Conservation (phyloP, 1,140 invertebrate genomes). For the Pseudobourletiella spinata region DNA sequence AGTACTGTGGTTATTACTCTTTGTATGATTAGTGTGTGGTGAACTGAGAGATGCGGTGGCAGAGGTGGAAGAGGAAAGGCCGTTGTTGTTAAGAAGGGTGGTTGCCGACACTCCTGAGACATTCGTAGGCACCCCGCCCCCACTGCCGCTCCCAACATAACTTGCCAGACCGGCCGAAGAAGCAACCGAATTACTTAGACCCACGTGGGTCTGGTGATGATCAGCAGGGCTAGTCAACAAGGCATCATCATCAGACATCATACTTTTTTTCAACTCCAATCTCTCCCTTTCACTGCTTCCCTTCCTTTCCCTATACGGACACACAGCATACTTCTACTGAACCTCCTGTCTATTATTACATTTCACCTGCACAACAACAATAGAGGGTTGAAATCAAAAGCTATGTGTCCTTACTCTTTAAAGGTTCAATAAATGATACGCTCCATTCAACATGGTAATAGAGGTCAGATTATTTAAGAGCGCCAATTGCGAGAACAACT, state of each 20-base stretch:
- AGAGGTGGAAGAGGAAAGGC: slow-evolving; percentile 19
- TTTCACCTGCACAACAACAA: too few species aligned
- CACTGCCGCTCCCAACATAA: slow-evolving; percentile 8
- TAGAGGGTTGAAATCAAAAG: too few species aligned
- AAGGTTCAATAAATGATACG: too few species aligned
- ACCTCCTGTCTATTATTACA: too few species aligned
- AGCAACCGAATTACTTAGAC: slow-evolving; percentile 16
- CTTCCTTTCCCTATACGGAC: not conserved
- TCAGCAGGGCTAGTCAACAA: slow-evolving; percentile 7
- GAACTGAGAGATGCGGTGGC: slow-evolving; percentile 14
- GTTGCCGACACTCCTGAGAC: slow-evolving; percentile 7
- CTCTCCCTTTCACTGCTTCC: not conserved
- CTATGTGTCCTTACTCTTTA: too few species aligned
- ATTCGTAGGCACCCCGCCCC: not conserved
- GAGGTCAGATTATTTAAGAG: too few species aligned
- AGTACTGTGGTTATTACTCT: slow-evolving; percentile 11
- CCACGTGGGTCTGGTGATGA: slow-evolving; percentile 15
- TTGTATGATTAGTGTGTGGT: slow-evolving; percentile 1
- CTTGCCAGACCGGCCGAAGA: slow-evolving; percentile 12
- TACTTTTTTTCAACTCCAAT: not conserved
- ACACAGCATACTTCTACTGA: too few species aligned
- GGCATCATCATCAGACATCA: slow-evolving; percentile 17
- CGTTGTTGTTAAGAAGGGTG: slow-evolving; percentile 16
- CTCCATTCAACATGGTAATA: too few species aligned
- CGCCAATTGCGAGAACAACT: too few species aligned